phyloP scores from a whole-genome alignment of 2,113 vertebrate genomes.

The Uropsilus gracilis region DNA sequence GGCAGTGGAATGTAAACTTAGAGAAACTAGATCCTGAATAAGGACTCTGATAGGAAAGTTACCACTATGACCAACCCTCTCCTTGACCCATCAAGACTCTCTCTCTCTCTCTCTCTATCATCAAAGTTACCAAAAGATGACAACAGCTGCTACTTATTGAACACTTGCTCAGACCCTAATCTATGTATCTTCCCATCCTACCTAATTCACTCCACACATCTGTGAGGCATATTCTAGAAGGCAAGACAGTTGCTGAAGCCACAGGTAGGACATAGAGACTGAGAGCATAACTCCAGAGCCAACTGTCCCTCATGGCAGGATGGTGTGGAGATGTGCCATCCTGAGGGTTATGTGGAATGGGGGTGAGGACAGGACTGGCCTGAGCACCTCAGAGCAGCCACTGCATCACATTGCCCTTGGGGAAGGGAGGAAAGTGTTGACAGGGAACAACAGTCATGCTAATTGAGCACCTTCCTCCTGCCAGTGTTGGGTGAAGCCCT shows the following conservation, averaged over 20 bases:
- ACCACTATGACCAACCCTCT: neutral
- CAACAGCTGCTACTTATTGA: neutral
- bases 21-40: neutral
- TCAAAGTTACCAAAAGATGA: fast-evolving
- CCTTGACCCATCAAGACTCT: neutral
- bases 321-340: neutral
- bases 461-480: neutral
- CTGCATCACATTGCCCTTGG: neutral
- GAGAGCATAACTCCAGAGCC: neutral
- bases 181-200: neutral
- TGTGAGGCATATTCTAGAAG: neutral
- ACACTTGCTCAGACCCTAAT: neutral
- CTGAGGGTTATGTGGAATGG: neutral
- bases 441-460: neutral
- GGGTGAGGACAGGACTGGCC: neutral
- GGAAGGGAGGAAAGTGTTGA: no score
- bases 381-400: neutral
- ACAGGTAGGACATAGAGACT: neutral
- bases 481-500: neutral
- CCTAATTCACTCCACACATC: neutral
- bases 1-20: neutral
- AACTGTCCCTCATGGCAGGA: fast-evolving
- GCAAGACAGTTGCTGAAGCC: neutral
- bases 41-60: neutral
- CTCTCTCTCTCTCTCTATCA: neutral